Conservation (phyloP, 2,888 invertebrate species). For the Drosophila niveifrons region DNA sequence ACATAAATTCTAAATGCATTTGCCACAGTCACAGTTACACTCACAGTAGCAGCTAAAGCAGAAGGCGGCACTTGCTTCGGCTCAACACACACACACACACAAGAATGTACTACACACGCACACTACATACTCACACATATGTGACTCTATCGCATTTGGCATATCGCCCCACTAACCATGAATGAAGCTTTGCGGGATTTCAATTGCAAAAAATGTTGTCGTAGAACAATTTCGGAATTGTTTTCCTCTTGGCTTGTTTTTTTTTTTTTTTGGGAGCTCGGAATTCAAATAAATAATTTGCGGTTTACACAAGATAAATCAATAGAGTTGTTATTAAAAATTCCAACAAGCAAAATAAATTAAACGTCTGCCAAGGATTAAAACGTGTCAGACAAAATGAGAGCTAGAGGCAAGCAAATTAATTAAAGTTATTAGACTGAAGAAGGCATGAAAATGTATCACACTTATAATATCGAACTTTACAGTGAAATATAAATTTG, state of each 20-base stretch:
- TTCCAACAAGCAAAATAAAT: constrained; percentile 11
- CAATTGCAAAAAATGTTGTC: constrained; percentile 62
- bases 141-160: constrained; percentile 60
- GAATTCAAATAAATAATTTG: constrained; percentile 60
- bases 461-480: too few relatives aligned
- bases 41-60: constrained; percentile 11
- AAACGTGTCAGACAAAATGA: neutral
- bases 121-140: neutral
- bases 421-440: neutral
- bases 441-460: too few relatives aligned
- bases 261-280: neutral
- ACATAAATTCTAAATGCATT: constrained; percentile 80
- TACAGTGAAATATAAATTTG: too few relatives aligned
- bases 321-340: constrained; percentile 55
- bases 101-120: neutral
- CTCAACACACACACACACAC: constrained; percentile 10
- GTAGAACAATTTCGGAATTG: constrained; percentile 44
- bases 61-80: constrained; percentile 36
- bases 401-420: neutral
- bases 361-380: neutral
- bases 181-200: constrained; percentile 54
- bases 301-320: constrained; percentile 49
- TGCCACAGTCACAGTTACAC: constrained; percentile 38
- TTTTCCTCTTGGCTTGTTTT: constrained; percentile 1
- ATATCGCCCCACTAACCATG: constrained; percentile 34